These are phyloP conservation scores for Andricus curvator DNA, from an alignment of 2,888 invertebrate species.

Conservation along the genomic window DNA sequence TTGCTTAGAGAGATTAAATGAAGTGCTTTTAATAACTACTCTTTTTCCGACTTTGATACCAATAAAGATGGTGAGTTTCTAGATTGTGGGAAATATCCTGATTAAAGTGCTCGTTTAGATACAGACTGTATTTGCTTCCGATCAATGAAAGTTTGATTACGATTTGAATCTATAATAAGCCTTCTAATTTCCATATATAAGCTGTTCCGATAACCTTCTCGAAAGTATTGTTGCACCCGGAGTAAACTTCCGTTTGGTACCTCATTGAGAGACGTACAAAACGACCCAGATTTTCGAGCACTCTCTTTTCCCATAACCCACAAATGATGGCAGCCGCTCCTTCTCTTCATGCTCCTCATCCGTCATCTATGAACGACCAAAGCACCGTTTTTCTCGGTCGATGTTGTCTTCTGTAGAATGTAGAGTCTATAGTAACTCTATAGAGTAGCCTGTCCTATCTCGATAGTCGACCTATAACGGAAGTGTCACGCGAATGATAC, in stretches of 20 bases:
- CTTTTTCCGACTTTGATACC: neutral
- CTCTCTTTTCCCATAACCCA: conserved; percentile 41
- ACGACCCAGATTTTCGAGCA: conserved; percentile 39
- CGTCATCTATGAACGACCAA: conserved; percentile 35
- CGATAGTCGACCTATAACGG: neutral
- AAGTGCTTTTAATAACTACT: neutral
- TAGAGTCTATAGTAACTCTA: neutral
- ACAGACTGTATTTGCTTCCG: neutral
- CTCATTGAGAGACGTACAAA: conserved; percentile 20
- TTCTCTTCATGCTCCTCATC: conserved; percentile 37
- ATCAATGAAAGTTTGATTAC: neutral
- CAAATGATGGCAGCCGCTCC: conserved; percentile 39
- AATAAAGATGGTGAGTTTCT: neutral
- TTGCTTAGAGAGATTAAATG: neutral
- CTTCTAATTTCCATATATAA: neutral
- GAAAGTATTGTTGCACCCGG: conserved; percentile 22
- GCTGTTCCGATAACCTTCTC: conserved; percentile 1
- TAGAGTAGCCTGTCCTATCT: neutral
- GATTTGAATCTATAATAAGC: neutral
- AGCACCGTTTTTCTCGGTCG: conserved; percentile 38
- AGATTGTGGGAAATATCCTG: neutral
- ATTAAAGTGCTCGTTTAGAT: neutral
- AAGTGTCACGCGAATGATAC: neutral
- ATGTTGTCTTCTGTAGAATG: conserved; percentile 23
- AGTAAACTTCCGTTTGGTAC: conserved; percentile 30